A percentile compares a stretch with the other conserved stretches of the same genome.
Evolutionary conservation across 2,797 vertebrate species (phyloP).

Genomic region (Sebastes paucispinis): DNA sequence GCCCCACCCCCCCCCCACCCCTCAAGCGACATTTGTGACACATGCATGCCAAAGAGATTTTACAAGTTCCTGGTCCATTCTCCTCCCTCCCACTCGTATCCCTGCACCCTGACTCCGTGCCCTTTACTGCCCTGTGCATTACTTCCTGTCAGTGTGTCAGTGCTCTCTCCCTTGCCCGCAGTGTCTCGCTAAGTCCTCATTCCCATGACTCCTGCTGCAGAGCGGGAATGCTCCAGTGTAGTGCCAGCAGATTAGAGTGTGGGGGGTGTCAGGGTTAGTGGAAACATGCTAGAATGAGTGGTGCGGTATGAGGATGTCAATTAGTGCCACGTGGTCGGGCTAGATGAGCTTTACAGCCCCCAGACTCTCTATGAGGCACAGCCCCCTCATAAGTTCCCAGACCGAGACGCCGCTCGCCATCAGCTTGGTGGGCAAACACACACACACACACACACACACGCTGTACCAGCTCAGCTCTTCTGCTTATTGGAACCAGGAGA

Average conservation of each 20-base stretch:
- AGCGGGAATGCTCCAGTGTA: constrained; percentile 8
- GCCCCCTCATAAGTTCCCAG: constrained; percentile 51
- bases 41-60: constrained; percentile 47
- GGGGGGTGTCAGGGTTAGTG: constrained; percentile 21
- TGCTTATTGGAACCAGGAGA: constrained; percentile 70
- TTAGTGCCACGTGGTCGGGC: constrained; percentile 52
- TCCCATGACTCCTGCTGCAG: constrained; percentile 18
- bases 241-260: constrained; percentile 23
- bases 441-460: background rate
- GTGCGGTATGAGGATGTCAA: constrained; percentile 28
- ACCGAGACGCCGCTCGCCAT: constrained; percentile 34
- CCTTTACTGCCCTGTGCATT: constrained; percentile 9
- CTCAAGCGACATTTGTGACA: constrained; percentile 30
- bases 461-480: constrained; percentile 68
- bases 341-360: constrained; percentile 61
- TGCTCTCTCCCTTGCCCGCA: constrained; percentile 23
- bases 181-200: constrained; percentile 10
- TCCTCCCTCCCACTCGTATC: constrained; percentile 23
- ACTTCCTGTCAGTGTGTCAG: constrained; percentile 18
- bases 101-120: constrained; percentile 6
- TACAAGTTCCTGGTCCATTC: constrained; percentile 21
- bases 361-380: constrained; percentile 37
- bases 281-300: constrained; percentile 60
- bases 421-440: constrained; percentile 30
- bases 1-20: background rate